Evolutionary conservation across 2,113 vertebrate genomes (phyloP), one percentile per base, ranked within the genome.

Genomic region (Acrocephalus arundinaceus): DNA sequence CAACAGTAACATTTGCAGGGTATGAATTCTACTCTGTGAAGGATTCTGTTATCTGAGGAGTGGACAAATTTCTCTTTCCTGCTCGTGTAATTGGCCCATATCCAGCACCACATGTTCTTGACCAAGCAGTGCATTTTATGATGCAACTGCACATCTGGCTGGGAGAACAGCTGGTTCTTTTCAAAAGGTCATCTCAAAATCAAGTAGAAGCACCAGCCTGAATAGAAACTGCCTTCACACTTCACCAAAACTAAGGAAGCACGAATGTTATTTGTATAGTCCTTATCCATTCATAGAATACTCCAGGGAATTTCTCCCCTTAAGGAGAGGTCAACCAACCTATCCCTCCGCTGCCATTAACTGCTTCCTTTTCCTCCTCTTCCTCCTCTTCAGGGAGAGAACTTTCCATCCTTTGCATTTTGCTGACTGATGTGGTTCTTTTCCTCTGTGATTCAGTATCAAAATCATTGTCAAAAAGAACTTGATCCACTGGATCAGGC

Each of bases 391-490:
- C 99, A 7, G 99, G 99, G 23, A 99, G 98, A 6, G 98, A 98
- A 33, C 99, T 99, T 96, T 99, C 99, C 97, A 98, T 99, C 85
- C 99, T 97, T 55, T 99, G 99, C 99, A 99, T 99, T 96, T 99
- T 99, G 96, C 99, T 99, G 98, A 99, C 99, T 0, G 99, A 99
- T 0, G 99, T 99, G 24, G 99, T 99, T 96, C 99, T 98, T 91
- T 99, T 99, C 67, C 99, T 98, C 95, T 99, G 99, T 3, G 98
- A 98, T 96, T 99, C 99, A 0, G 98, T 97, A 95, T 99, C 99
- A 96, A 99, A 99, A 75, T 99, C 99, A 97, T 99, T 99, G 72
- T 99, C 99, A 82, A 99, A 99, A 91, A 99, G 98, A 79, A 99
- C 99, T 93, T 99, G 99, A 97, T 99, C 99, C 92, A 99, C 99